A percentile compares a stretch with the other conserved stretches of the same genome.
These are phyloP conservation scores for Hypsopygia costalis DNA, from an alignment of 2,888 invertebrate genomes.

Conservation along the genomic window DNA sequence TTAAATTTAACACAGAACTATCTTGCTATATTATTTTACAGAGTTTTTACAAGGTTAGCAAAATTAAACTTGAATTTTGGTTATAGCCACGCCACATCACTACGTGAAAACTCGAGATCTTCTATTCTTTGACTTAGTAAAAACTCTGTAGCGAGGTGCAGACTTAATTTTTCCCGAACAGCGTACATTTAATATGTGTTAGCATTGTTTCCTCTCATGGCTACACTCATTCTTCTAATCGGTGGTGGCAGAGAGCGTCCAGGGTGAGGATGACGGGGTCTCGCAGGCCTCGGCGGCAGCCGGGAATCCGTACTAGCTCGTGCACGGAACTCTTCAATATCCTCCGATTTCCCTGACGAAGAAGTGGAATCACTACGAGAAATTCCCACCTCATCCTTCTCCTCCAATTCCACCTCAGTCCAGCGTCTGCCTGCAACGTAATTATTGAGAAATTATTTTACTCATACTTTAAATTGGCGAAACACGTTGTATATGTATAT, in stretches of 20 bases:
- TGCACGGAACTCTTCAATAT: slow-evolving; percentile 82
- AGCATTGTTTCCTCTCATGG: slow-evolving; percentile 84
- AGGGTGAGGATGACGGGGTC: slow-evolving; percentile 74
- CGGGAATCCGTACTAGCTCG: slow-evolving; percentile 87
- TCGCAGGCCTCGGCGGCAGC: slow-evolving; percentile 79
- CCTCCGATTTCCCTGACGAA: slow-evolving; percentile 55
- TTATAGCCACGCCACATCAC: too few species aligned
- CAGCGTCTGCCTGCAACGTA: slow-evolving; percentile 79
- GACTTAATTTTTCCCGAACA: too few species aligned
- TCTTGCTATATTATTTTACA: too few species aligned
- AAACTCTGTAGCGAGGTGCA: too few species aligned
- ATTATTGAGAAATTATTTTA: too few species aligned
- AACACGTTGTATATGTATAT: too few species aligned
- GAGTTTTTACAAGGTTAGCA: too few species aligned
- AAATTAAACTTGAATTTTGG: too few species aligned
- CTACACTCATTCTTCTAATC: slow-evolving; percentile 88
- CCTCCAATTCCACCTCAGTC: slow-evolving; percentile 83
- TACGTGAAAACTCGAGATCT: too few species aligned
- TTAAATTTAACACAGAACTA: too few species aligned
- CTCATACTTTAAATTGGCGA: too few species aligned
- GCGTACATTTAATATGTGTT: slow-evolving; percentile 48
- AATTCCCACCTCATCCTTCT: slow-evolving; percentile 75
- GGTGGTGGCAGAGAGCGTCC: slow-evolving; percentile 68
- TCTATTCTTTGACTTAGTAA: too few species aligned
- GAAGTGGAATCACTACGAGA: slow-evolving; percentile 57